Evolutionary conservation across 92 coral and sea anemone species (phyloP).

Genomic region (Heliopora coerulea): DNA sequence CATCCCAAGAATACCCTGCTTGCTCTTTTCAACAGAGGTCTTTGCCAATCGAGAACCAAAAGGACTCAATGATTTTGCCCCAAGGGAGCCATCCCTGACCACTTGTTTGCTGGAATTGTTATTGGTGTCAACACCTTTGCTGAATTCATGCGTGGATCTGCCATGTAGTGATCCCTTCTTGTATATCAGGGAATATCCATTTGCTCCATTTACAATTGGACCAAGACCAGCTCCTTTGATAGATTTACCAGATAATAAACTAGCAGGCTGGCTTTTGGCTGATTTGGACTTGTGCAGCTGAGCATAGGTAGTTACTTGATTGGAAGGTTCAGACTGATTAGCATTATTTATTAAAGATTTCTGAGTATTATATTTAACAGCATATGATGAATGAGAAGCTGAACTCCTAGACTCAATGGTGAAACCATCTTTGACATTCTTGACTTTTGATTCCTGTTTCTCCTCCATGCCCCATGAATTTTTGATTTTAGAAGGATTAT

Average conservation of each 20-base stretch:
- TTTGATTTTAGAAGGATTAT: slow-evolving; percentile 65
- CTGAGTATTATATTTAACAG: slow-evolving; percentile 72
- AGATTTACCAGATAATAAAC: not conserved
- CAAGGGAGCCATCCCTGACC: not conserved
- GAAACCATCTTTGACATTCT: slow-evolving; percentile 41
- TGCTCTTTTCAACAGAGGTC: not conserved
- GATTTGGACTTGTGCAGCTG: slow-evolving; percentile 84
- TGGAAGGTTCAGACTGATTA: slow-evolving; percentile 52
- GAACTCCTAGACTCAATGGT: slow-evolving; percentile 53
- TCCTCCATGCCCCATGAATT: slow-evolving; percentile 92
- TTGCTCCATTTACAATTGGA: slow-evolving; percentile 31
- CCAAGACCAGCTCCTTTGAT: slow-evolving; percentile 51
- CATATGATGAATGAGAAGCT: slow-evolving; percentile 61
- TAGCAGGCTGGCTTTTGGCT: slow-evolving; percentile 52
- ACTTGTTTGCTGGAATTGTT: not conserved
- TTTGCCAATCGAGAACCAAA: slow-evolving; percentile 24
- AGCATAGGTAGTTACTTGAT: slow-evolving; percentile 71
- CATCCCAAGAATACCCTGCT: not conserved
- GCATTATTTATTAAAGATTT: slow-evolving; percentile 53
- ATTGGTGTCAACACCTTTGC: slow-evolving; percentile 8
- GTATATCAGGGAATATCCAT: slow-evolving; percentile 41
- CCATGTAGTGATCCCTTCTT: slow-evolving; percentile 22
- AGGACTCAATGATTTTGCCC: slow-evolving; percentile 32
- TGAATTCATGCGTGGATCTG: not conserved
- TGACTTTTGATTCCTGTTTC: slow-evolving; percentile 44